Base-by-base conservation (phyloP, 2,113 vertebrate genomes). In the Tichodroma muraria region DNA sequence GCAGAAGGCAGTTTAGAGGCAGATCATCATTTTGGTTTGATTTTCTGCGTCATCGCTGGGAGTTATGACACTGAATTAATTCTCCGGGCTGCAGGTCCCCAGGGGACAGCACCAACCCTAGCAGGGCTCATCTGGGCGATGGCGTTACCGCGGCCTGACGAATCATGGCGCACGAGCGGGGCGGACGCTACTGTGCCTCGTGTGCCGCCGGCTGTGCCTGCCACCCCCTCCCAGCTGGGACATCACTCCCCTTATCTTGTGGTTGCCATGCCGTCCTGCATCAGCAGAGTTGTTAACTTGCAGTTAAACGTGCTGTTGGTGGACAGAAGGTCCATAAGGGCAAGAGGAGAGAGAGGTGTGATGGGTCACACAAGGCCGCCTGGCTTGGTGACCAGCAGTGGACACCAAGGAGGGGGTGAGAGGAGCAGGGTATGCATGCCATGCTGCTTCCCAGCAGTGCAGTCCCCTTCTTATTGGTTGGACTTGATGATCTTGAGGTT, bases 101-200 rank as follows among this genome's bases (percentile, higher is more conserved):
- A 9, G 90, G 60, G 92, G 72, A 49, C 59, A 65, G 64, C 65
- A 20, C 23, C 53, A n/a, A 11, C 38, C 80, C 0, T 64, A 40
- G 61, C 87, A 79, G 68, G 87, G 61, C 84, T 90, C 93, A 89
- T 89, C 77, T 81, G 89, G 60, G 80, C 66, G 94, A 88, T 77
- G 80, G 83, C 1, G 12, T 95, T 92, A 83, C 47, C 24, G 3
- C 0, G 0, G 71, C 50, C 85, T 78, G 35, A 81, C 90, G 89
- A 86, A 71, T 86, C 54, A 63, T 1, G 0, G 49, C 42, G 6
- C 8, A 1, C 9, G 13, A 60, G 57, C 13, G 0, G 24, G 56
- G 37, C 1, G 0, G 47, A 0, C 0, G 5, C 28, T n/a, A 75
- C 52, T 66, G 91, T 50, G n/a, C 86, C 6, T 0, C 1, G 1